Evolutionary conservation across 1,140 invertebrate genomes (phyloP).

Genomic region (Eurosta solidaginis): DNA sequence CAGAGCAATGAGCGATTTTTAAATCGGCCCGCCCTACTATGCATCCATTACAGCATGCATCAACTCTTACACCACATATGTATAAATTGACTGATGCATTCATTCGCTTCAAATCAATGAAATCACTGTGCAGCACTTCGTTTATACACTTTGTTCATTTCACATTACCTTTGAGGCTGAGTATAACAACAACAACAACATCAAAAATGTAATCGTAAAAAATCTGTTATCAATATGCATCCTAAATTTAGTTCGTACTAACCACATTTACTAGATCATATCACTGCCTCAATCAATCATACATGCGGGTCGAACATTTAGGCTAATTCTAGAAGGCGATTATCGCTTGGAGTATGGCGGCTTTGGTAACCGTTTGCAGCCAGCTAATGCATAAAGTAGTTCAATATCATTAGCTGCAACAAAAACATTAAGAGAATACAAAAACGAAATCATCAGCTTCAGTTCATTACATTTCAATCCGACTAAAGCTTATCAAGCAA

Average conservation of each 20-base stretch:
- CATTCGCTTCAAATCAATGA: background rate
- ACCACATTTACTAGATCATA: slow-evolving; percentile 8
- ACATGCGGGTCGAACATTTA: too few species aligned
- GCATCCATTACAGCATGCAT: background rate
- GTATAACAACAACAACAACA: background rate
- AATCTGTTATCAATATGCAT: background rate
- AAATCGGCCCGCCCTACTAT: too few species aligned
- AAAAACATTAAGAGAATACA: background rate
- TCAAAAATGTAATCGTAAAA: background rate
- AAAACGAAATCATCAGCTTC: background rate
- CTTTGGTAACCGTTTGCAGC: background rate
- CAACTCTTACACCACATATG: background rate
- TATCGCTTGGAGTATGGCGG: slow-evolving; percentile 1
- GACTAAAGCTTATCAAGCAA: too few species aligned
- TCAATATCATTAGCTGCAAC: background rate
- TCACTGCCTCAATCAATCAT: background rate
- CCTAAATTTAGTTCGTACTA: background rate
- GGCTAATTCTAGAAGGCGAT: slow-evolving; percentile 7
- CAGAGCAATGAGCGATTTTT: too few species aligned
- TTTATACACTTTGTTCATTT: background rate
- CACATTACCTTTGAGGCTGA: background rate
- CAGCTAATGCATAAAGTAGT: background rate
- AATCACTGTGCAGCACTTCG: background rate
- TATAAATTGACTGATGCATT: background rate
- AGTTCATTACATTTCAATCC: background rate